Conservation (phyloP, 2,888 invertebrate genomes). For the Trissolcus japonicus region DNA sequence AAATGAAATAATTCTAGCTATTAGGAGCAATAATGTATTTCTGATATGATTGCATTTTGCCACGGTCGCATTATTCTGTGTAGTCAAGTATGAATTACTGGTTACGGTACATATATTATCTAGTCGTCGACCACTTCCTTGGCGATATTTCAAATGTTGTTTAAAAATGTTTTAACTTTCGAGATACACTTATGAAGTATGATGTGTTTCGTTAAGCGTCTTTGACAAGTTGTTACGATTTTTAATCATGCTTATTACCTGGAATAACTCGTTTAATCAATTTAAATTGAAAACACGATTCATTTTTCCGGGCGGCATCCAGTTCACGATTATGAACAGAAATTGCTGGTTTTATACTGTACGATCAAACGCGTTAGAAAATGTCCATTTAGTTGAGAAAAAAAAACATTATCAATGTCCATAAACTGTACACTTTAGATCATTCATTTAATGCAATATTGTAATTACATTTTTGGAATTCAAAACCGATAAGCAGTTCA, state of each 20-base stretch:
- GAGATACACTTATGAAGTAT: slow-evolving; percentile 23
- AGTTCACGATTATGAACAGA: background rate
- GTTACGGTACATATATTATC: slow-evolving; percentile 49
- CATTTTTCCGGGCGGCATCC: background rate
- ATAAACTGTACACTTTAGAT: too few relatives aligned
- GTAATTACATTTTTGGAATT: too few relatives aligned
- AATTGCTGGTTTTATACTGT: too few relatives aligned
- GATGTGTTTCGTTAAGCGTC: slow-evolving; percentile 36
- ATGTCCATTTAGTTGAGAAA: too few relatives aligned
- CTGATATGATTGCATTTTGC: slow-evolving; percentile 41
- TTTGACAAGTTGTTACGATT: slow-evolving; percentile 39
- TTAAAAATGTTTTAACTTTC: slow-evolving; percentile 17
- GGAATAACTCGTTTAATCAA: slow-evolving; percentile 40
- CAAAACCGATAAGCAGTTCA: too few relatives aligned
- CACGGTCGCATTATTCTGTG: slow-evolving; percentile 30
- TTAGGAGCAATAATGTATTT: slow-evolving; percentile 49
- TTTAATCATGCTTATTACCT: slow-evolving; percentile 32
- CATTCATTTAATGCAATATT: too few relatives aligned
- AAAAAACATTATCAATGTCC: too few relatives aligned
- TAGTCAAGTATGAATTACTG: slow-evolving; percentile 35
- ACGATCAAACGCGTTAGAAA: too few relatives aligned
- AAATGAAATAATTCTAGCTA: slow-evolving; percentile 46
- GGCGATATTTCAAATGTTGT: slow-evolving; percentile 34
- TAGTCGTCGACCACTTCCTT: slow-evolving; percentile 41
- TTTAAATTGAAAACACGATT: slow-evolving; percentile 1